phyloP scores from a whole-genome alignment of 2,113 vertebrate species.

The Tetraodon nigroviridis region DNA sequence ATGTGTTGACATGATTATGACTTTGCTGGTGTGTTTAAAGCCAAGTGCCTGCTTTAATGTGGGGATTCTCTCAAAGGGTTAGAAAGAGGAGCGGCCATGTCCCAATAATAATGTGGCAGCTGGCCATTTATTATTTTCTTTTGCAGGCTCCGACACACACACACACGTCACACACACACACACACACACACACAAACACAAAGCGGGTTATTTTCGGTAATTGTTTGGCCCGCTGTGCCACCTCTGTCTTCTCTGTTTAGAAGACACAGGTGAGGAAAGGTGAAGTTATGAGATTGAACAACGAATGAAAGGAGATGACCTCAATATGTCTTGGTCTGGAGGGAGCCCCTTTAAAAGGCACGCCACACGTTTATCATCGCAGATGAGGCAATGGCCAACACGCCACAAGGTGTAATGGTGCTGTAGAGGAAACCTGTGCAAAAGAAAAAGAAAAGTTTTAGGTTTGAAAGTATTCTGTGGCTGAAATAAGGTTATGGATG shows the following conservation, averaged over 20 bases:
- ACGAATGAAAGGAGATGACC: not conserved
- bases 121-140: constrained; percentile 22
- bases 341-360: constrained; percentile 1
- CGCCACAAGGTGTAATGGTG: not conserved
- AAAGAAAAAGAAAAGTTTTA: no score
- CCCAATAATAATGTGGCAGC: constrained; percentile 3
- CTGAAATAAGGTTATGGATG: no score
- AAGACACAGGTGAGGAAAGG: constrained; percentile 1
- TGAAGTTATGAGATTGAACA: constrained; percentile 12
- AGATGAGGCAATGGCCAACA: not conserved
- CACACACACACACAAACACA: constrained; percentile 13
- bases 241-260: constrained; percentile 17
- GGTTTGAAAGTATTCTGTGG: no score
- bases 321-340: not conserved
- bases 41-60: no score
- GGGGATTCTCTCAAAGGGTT: no score
- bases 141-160: constrained; percentile 5
- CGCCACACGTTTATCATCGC: not conserved
- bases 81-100: not conserved
- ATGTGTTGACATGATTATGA: no score
- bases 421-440: no score
- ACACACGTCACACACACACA: not conserved
- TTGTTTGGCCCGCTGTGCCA: constrained; percentile 26
- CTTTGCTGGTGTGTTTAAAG: no score
- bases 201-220: constrained; percentile 15